Evolutionary conservation across 2,888 invertebrate genomes (phyloP), one percentile per base, ranked within the genome.

Genomic region (Unio pictorum): DNA sequence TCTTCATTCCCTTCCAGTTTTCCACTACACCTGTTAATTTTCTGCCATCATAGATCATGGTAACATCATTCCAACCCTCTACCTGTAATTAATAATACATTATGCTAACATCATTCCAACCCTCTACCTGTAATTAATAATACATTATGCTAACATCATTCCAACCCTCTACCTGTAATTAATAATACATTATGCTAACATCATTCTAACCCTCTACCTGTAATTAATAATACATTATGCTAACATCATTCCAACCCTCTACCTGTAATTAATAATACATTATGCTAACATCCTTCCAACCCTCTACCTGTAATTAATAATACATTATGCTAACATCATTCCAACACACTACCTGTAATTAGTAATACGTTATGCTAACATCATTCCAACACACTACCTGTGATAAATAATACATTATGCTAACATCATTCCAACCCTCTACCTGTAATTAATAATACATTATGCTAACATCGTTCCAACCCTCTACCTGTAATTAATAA

Each of bases 81-180:
- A 23, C 23, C 23, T 23, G 23, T 23, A 23, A 0, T 23, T 23
- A 23, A 23, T 23, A 23, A 64, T 84, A 86, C 0, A 75, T 76
- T 66, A 86, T 63, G 34, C 79, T 77, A n/a, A 84, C 80, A 71
- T 86, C 82, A 71, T 86, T 86, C 79, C 81, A 81, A n/a, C 84
- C 84, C 15, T 78, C 23, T 23, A 23, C 23, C 23, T 23, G 23
- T 23, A 23, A 23, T 23, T 23, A 23, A 23, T 23, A 23, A 64
- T 84, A 86, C 0, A 75, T 76, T 66, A 86, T 63, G 34, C 79
- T 77, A n/a, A 84, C 80, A 71, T 86, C 82, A 71, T 86, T 86
- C 79, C 81, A 81, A n/a, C 84, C 84, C 15, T 78, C 0, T 23
- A 23, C 23, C 23, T 23, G 23, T 23, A 23, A 23, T 23, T 23